Evolutionary conservation across 92 coral and sea anemone genomes (phyloP), one percentile per base, ranked within the genome.

Genomic region (Heliopora coerulea): DNA sequence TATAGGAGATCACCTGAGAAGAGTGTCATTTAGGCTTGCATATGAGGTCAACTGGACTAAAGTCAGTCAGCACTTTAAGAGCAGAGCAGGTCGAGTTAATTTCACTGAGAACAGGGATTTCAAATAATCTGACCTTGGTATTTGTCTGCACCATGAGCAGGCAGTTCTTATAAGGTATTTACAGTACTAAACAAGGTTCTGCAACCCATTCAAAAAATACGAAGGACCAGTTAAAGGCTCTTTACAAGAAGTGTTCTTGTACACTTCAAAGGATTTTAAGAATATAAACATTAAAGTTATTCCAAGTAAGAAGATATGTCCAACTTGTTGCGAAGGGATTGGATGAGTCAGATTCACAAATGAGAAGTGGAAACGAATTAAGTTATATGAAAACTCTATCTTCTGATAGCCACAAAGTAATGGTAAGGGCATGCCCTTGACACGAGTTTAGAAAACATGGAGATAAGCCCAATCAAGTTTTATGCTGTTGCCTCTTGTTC

Each of bases 251-350:
- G 52, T 80, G 23, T 44, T 24, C 30, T 59, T 72, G 17, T 72
- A 79, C 28, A 79, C 78, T 44, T 69, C 78, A 25, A 44, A 80
- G 57, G 27, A 68, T n/a, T 72, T 80, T 80, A 72, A 59, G 29
- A 41, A 61, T 14, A 66, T 79, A 65, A 79, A 79, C 37, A 79
- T 78, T 65, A 24, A 29, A 49, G 75, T 79, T 42, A 79, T 79
- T 60, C 84, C 84, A 49, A 79, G 84, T 70, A 62, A 80, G 74
- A 80, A 49, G 62, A 39, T 31, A 50, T 72, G 84, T 79, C 46
- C 79, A 13, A 25, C 84, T 52, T 80, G 84, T 80, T 79, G 79
- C 8, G 48, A 59, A 70, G 84, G 46, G 60, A 62, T 54, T 44
- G 40, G 46, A 64, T 30, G 82, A 78, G 31, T 50, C 52, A 11